These are phyloP conservation scores for Pseudanteris insignis DNA, from an alignment of 2,888 invertebrate genomes.

Conservation along the genomic window DNA sequence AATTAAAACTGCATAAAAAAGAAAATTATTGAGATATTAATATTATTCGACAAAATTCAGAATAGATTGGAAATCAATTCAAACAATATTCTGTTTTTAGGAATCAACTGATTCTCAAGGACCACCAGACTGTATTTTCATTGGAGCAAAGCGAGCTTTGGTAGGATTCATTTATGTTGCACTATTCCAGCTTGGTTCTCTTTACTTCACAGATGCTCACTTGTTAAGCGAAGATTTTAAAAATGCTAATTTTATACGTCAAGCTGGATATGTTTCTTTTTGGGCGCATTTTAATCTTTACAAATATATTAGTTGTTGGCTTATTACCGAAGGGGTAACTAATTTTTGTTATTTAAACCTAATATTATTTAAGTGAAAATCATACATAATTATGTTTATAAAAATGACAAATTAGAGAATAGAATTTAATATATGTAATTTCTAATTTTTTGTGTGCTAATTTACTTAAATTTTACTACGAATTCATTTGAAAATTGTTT, in stretches of 20 bases:
- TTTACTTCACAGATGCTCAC: slow-evolving; percentile 77
- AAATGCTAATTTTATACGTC: slow-evolving; percentile 69
- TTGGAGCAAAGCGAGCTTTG: slow-evolving; percentile 72
- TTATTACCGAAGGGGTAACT: slow-evolving; percentile 82
- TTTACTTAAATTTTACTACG: no score
- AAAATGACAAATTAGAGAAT: no score
- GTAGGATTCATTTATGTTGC: slow-evolving; percentile 79
- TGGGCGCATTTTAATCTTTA: slow-evolving; percentile 89
- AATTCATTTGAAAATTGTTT: slow-evolving; percentile 1
- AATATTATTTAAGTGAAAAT: no score
- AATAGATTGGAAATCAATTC: no score
- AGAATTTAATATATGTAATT: no score
- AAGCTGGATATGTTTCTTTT: slow-evolving; percentile 76
- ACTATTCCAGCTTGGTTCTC: slow-evolving; percentile 78
- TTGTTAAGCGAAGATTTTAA: slow-evolving; percentile 74
- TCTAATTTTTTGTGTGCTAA: no score
- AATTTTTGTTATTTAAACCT: no score
- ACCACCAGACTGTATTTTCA: slow-evolving; percentile 65
- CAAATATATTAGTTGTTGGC: slow-evolving; percentile 94
- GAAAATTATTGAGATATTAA: no score
- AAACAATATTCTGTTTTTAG: slow-evolving; percentile 33
- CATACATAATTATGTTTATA: not conserved
- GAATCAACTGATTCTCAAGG: slow-evolving; percentile 26
- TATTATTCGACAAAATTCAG: no score
- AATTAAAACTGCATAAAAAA: no score